Evolutionary conservation across 2,797 vertebrate species (phyloP), one percentile per base, ranked within the genome.

Genomic region (Limosa lapponica): DNA sequence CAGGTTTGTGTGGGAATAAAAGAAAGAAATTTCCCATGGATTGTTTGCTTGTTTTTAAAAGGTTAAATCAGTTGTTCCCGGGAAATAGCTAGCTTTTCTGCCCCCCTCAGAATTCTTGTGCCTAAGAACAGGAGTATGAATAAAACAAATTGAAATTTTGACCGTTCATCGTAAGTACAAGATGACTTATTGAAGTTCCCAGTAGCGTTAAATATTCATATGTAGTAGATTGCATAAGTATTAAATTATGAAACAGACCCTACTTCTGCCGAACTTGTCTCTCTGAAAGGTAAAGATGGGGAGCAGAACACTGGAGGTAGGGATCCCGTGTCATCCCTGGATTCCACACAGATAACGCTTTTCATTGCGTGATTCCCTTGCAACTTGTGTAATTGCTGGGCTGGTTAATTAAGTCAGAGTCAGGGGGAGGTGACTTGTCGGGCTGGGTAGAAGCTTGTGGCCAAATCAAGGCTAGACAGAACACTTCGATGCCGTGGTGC

Each of bases 161-260:
- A 70, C 87, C 67, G 25, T 39, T 95, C 84, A 23, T 59, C 85
- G 36, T 15, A 28, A 58, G 91, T 81, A 71, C 66, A 49, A 75
- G 90, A 64, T 93, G 82, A 90, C 78, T 92, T 93, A 82, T n/a
- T 90, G 91, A 87, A 91, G 94, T 72, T 84, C 93, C 91, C 88
- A 52, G 93, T 34, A 32, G 72, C 25, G 85, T 95, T 96, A 93
- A 95, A 84, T 84, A 91, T 95, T 91, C 91, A 90, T 72, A 28
- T 19, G 62, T 57, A 69, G 69, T n/a, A 17, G 48, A 39, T 82
- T 84, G 90, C 55, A 0, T 87, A 87, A 83, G 80, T 39, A 5
- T 34, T 97, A 13, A 95, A 95, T 95, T 82, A 94, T 90, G 94
- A 30, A 95, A 46, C 28, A 77, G 80, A 8, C 44, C 18, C 48